Conservation (phyloP, 2,797 vertebrate genomes). For the Neostethus bicornis region DNA sequence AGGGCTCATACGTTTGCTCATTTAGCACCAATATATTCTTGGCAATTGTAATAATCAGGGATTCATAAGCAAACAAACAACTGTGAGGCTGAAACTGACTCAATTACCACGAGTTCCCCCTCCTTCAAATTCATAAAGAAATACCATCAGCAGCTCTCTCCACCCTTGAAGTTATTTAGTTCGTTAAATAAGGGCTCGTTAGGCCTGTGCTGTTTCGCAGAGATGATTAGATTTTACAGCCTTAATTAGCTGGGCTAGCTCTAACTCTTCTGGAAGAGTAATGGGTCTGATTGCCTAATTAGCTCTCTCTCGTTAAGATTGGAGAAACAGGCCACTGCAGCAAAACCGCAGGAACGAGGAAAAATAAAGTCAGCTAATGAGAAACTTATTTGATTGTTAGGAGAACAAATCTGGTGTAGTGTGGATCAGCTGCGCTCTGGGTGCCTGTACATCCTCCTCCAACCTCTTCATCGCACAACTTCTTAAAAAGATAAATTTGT, state of each 20-base stretch:
- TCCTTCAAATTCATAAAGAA: constrained; percentile 81
- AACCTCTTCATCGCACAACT: constrained; percentile 34
- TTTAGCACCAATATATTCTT: constrained; percentile 76
- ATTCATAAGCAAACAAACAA: constrained; percentile 81
- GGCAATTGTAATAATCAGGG: constrained; percentile 78
- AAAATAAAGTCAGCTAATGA: constrained; percentile 82
- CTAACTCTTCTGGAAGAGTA: constrained; percentile 98
- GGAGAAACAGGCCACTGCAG: constrained; percentile 87
- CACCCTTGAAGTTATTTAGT: constrained; percentile 93
- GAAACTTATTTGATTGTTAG: constrained; percentile 83
- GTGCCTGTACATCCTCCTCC: constrained; percentile 53
- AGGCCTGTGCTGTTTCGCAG: constrained; percentile 94
- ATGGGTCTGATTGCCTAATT: constrained; percentile 97
- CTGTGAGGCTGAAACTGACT: constrained; percentile 78
- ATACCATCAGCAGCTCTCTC: constrained; percentile 84
- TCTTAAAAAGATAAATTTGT: constrained; percentile 53
- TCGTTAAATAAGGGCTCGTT: constrained; percentile 99
- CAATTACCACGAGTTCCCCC: constrained; percentile 76
- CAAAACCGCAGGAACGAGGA: constrained; percentile 79
- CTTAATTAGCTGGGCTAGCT: constrained; percentile 98
- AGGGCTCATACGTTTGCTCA: constrained; percentile 63
- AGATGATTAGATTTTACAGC: constrained; percentile 99
- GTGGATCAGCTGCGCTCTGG: constrained; percentile 62
- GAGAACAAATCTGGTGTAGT: constrained; percentile 77
- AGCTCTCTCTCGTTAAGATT: constrained; percentile 91